Conservation (phyloP, 2,113 vertebrate species). For the Raja brachyura region DNA sequence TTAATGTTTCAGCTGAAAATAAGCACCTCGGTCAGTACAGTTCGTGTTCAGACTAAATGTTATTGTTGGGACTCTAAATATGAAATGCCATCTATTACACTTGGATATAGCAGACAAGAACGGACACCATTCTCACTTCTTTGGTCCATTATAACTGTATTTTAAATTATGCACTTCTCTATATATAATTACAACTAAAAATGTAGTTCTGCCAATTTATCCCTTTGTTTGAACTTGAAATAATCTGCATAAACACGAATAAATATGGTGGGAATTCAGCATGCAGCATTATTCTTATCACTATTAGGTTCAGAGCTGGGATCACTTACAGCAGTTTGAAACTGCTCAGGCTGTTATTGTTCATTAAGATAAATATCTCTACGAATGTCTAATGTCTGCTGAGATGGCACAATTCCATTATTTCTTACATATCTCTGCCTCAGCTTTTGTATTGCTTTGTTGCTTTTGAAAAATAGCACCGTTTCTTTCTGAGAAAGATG, state of each 20-base stretch:
- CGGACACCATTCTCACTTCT: too few species aligned
- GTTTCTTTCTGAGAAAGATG: not conserved
- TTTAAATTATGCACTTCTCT: not conserved
- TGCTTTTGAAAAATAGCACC: not conserved
- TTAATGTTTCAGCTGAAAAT: too few species aligned
- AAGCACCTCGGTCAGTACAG: too few species aligned
- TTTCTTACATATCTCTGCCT: not conserved
- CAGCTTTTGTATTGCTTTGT: conserved; percentile 12
- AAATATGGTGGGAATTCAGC: not conserved
- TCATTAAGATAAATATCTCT: not conserved
- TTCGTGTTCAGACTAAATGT: too few species aligned
- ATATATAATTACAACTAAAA: not conserved
- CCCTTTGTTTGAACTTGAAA: not conserved
- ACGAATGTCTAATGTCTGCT: not conserved
- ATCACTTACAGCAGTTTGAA: not conserved
- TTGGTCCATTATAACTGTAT: not conserved
- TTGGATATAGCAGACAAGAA: too few species aligned
- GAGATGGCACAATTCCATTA: not conserved
- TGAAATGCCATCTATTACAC: too few species aligned
- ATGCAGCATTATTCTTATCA: not conserved
- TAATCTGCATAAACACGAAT: not conserved
- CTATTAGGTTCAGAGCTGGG: not conserved
- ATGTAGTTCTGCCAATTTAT: not conserved
- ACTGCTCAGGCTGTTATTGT: not conserved
- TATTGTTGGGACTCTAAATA: too few species aligned